Conservation (phyloP, 2,113 vertebrate genomes). For the Albula goreensis region DNA sequence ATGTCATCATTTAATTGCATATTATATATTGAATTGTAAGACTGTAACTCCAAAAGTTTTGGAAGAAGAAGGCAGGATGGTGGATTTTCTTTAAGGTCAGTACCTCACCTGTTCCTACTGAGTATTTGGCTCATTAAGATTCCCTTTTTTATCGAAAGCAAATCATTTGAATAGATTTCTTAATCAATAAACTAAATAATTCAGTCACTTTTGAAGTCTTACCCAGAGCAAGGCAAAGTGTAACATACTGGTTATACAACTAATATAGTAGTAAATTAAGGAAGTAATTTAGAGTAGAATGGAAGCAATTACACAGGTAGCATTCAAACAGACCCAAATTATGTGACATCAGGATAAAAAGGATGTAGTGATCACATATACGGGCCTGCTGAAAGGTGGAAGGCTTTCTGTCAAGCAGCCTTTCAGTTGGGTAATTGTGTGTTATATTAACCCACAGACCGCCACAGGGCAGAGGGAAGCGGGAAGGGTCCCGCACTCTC, state of each 20-base stretch:
- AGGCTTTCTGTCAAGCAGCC: not conserved
- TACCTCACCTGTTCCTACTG: not conserved
- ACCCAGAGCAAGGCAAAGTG: not conserved
- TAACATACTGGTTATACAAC: too few relatives aligned
- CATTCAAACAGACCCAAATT: not conserved
- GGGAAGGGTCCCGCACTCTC: not conserved
- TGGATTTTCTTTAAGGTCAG: not conserved
- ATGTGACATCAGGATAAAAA: not conserved
- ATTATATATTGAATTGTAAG: too few relatives aligned
- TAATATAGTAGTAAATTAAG: not conserved
- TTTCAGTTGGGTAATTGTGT: not conserved
- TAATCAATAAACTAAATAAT: not conserved
- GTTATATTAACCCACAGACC: not conserved
- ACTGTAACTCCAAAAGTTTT: not conserved
- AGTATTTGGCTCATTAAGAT: not conserved
- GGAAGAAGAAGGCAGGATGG: not conserved
- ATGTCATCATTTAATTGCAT: too few relatives aligned
- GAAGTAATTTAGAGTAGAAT: not conserved
- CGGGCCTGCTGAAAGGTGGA: not conserved
- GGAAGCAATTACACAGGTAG: not conserved
- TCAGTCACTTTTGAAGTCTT: not conserved
- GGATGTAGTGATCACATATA: not conserved
- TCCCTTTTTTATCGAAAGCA: not conserved
- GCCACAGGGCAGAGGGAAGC: too few relatives aligned
- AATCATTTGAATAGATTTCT: not conserved